Conservation (phyloP, 2,888 invertebrate species). For the Philhelius pedissequus region DNA sequence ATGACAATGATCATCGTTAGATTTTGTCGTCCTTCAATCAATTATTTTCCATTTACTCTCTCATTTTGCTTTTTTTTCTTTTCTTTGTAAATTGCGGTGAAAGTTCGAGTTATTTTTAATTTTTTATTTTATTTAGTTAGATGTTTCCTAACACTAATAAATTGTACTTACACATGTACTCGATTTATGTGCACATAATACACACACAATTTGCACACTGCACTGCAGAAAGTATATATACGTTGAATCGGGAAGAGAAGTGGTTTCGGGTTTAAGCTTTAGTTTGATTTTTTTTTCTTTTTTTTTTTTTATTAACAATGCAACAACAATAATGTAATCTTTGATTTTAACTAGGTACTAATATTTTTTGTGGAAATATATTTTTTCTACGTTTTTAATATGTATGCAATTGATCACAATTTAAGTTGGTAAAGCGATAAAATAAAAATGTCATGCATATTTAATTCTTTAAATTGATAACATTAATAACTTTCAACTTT, state of each 20-base stretch:
- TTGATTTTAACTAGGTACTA: background rate
- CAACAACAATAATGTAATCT: background rate
- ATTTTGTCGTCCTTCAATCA: constrained; percentile 20
- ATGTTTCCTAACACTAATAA: constrained; percentile 20
- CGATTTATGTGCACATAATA: constrained; percentile 25
- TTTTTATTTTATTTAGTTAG: constrained; percentile 24
- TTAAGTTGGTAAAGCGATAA: no score
- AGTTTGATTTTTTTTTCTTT: constrained; percentile 5
- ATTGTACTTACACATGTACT: background rate
- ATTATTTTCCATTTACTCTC: constrained; percentile 50
- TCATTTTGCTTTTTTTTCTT: constrained; percentile 56
- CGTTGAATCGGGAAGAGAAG: background rate
- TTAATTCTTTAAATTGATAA: no score
- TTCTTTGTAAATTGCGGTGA: constrained; percentile 38
- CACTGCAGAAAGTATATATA: constrained; percentile 5
- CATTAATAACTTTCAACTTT: no score
- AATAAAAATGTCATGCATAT: no score
- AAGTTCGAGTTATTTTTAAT: constrained; percentile 39
- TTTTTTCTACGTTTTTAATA: no score
- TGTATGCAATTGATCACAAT: no score
- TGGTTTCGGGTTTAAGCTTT: constrained; percentile 34
- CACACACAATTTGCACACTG: constrained; percentile 17
- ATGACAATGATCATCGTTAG: background rate
- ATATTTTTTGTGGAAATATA: background rate
- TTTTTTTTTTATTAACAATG: constrained; percentile 19